These are phyloP conservation scores for Sebastes schlegelii DNA, from an alignment of 2,113 vertebrate genomes.

Conservation along the genomic window DNA sequence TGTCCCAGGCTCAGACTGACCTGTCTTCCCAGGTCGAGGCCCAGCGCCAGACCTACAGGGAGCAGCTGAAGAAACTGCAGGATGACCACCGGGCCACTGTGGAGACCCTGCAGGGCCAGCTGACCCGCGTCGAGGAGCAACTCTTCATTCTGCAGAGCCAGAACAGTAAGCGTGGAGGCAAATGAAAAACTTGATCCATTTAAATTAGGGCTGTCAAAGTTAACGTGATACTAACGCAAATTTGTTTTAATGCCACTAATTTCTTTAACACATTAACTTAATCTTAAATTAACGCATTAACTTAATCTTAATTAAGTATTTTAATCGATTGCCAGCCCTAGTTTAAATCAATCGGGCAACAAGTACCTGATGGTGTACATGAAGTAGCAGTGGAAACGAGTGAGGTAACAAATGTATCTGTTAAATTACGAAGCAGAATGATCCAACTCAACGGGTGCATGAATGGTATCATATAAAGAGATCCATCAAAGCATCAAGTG, in stretches of 20 bases:
- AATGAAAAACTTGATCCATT: neutral
- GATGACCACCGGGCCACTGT: conserved; percentile 94
- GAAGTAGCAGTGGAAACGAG: neutral
- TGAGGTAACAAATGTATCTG: neutral
- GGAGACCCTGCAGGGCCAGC: conserved; percentile 93
- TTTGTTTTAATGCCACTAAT: no score
- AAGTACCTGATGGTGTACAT: neutral
- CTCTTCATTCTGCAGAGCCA: conserved; percentile 90
- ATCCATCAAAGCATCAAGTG: conserved; percentile 39
- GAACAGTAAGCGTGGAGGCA: conserved; percentile 84
- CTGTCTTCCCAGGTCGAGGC: conserved; percentile 89
- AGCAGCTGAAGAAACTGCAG: conserved; percentile 92
- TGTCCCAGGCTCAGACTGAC: conserved; percentile 86
- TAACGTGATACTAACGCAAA: no score
- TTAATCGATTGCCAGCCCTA: no score
- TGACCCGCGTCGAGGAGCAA: conserved; percentile 91
- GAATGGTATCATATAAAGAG: conserved; percentile 4
- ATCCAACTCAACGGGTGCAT: neutral
- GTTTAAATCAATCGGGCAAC: neutral
- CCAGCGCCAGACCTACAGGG: conserved; percentile 88
- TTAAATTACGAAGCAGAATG: neutral
- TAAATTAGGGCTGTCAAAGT: no score
- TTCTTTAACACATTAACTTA: no score
- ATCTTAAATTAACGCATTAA: no score
- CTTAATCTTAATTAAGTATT: no score